These are phyloP conservation scores for Lineus longissimus DNA, from an alignment of 1,140 invertebrate species.

Conservation along the genomic window DNA sequence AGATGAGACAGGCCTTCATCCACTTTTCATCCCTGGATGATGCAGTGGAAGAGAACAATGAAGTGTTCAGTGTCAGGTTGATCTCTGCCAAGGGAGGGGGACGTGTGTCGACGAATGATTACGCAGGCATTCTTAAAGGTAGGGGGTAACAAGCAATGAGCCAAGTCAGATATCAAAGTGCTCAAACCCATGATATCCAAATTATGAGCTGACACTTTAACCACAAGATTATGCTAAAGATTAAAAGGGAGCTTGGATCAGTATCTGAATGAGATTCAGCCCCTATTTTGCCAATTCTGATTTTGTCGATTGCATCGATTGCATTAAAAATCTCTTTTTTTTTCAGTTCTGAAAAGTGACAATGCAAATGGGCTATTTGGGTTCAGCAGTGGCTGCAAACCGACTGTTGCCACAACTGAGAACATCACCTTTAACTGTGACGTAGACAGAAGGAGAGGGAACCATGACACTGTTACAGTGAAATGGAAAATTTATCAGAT, in stretches of 20 bases:
- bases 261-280: too few relatives aligned
- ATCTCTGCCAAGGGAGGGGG: constrained; percentile 39
- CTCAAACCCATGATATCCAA: too few relatives aligned
- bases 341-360: constrained; percentile 51
- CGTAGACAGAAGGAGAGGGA: constrained; percentile 32
- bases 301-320: too few relatives aligned
- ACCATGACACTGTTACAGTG: constrained; percentile 38
- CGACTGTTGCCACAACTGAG: constrained; percentile 24
- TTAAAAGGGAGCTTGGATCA: too few relatives aligned
- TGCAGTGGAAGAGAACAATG: constrained; percentile 39
- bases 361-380: constrained; percentile 50
- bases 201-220: too few relatives aligned
- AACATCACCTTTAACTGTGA: constrained; percentile 29
- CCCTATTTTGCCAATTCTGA: too few relatives aligned
- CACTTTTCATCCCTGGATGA: constrained; percentile 36
- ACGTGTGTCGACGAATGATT: constrained; percentile 28
- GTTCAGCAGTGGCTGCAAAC: constrained; percentile 35
- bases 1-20: constrained; percentile 20
- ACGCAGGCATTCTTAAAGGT: constrained; percentile 42
- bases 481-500: constrained; percentile 36
- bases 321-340: constrained; percentile 8
- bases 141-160: neutral
- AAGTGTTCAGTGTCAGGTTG: constrained; percentile 42
- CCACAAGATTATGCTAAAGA: too few relatives aligned
- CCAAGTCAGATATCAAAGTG: too few relatives aligned